Evolutionary conservation across 2,113 vertebrate genomes (phyloP), one percentile per base, ranked within the genome.

Genomic region (Misgurnus anguillicaudatus): DNA sequence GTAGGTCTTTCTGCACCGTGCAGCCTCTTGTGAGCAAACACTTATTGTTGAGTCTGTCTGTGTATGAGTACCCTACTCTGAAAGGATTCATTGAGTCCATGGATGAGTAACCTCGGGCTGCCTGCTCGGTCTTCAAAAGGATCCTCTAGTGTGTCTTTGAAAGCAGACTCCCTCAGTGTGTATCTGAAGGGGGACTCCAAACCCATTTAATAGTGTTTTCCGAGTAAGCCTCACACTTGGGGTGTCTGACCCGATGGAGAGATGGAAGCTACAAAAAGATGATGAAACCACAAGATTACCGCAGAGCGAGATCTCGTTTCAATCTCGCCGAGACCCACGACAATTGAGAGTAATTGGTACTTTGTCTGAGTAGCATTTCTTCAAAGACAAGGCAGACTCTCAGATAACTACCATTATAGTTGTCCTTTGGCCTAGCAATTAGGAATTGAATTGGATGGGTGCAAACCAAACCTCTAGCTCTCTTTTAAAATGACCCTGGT

Each of bases 1-100:
- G 47, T 61, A 51, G 39, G 68, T 57, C 66, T 79, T 80, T 70
- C 75, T 76, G 81, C 76, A 65, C 75, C 55, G 61, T 60, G 73
- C 62, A 80, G 76, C 80, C 86, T 85, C 82, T 84, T 81, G 83
- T 86, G 82, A 88, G 83, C 86, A 90, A 89, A 90, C 88, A 87
- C 71, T 80, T 63, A 63, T 82, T 77, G 81, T 89, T 88, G 82
- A 86, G 83, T 80, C 65, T 77, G 81, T 74, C 81, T 71, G 63
- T 76, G 83, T 85, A 84, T 86, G 86, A 83, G 78, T 82, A 86
- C 81, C 84, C 81, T 82, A 70, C 81, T 83, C 79, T 83, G 76
- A 85, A 84, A 87, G 85, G 83, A 84, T 88, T 88, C 84, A 89
- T 88, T 87, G 83, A 88, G 86, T 58, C 86, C 82, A 84, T 84